Evolutionary conservation across 53 echinoderm and acorn worm genomes (phyloP).

Genomic region (Actinopyga echinites): DNA sequence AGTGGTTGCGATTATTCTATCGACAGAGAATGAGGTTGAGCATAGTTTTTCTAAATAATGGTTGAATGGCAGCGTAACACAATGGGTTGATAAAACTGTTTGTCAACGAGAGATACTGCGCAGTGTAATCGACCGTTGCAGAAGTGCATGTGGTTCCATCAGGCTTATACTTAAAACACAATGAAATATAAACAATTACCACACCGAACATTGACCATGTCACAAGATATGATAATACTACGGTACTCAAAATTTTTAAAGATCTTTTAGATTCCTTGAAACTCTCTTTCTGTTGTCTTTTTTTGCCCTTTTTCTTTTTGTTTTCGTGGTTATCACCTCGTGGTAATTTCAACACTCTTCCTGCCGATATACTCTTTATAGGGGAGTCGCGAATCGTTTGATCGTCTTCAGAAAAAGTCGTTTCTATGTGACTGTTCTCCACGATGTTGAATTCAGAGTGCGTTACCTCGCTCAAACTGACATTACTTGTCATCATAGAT

Average conservation of each 20-base stretch:
- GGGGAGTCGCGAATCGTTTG: neutral
- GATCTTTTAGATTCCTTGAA: neutral
- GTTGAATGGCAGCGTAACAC: too few relatives aligned
- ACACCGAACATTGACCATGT: slow-evolving; percentile 9
- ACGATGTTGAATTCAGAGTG: neutral
- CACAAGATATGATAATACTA: neutral
- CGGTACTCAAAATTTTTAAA: neutral
- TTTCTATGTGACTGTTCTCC: neutral
- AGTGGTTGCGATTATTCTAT: too few relatives aligned
- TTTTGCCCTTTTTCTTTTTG: too few relatives aligned
- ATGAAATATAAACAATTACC: neutral
- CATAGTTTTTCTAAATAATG: too few relatives aligned
- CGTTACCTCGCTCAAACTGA: neutral
- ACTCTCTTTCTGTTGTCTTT: neutral
- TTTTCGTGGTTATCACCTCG: too few relatives aligned
- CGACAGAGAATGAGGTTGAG: too few relatives aligned
- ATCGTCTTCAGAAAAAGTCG: neutral
- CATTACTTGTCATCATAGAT: too few relatives aligned
- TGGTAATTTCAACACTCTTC: too few relatives aligned
- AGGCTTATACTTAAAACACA: neutral
- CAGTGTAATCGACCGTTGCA: too few relatives aligned
- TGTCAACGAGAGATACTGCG: too few relatives aligned
- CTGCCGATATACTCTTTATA: neutral
- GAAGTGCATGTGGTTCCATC: too few relatives aligned
- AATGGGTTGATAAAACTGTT: too few relatives aligned